These are phyloP conservation scores for Herminia tarsipennalis DNA, from an alignment of 2,888 invertebrate genomes.

Conservation along the genomic window DNA sequence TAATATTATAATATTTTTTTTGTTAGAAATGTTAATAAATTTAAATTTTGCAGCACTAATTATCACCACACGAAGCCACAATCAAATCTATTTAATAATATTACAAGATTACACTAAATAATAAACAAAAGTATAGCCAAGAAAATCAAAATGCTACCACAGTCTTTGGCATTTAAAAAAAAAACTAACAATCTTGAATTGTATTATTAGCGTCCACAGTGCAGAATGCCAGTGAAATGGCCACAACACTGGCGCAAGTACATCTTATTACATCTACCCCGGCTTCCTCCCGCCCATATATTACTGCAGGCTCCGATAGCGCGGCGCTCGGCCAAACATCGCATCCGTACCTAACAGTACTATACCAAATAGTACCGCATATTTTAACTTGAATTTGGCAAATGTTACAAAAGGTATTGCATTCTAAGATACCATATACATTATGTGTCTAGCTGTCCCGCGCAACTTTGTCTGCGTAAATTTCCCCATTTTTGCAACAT, in stretches of 20 bases:
- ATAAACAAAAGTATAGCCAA: too few species aligned
- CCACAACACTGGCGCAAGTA: background rate
- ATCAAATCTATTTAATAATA: too few species aligned
- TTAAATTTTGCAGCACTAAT: too few species aligned
- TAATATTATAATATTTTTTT: too few species aligned
- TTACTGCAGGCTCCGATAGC: constrained; percentile 27
- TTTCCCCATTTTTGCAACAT: too few species aligned
- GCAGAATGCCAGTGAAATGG: background rate
- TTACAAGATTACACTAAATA: too few species aligned
- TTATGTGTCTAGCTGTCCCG: too few species aligned
- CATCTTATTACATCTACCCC: constrained; percentile 26
- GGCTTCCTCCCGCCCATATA: constrained; percentile 23
- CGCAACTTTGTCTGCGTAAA: too few species aligned
- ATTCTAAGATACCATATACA: background rate
- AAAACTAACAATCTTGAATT: background rate
- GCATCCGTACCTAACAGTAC: constrained; percentile 8
- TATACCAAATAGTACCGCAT: constrained; percentile 9
- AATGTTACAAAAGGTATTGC: background rate
- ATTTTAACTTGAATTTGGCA: constrained; percentile 8
- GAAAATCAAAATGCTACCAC: too few species aligned
- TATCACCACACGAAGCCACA: too few species aligned
- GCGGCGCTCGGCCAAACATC: constrained; percentile 20
- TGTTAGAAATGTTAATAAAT: too few species aligned
- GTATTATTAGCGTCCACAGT: background rate
- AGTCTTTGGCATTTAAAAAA: background rate